phyloP scores from a whole-genome alignment of 2,113 vertebrate species.

The Parus major region DNA sequence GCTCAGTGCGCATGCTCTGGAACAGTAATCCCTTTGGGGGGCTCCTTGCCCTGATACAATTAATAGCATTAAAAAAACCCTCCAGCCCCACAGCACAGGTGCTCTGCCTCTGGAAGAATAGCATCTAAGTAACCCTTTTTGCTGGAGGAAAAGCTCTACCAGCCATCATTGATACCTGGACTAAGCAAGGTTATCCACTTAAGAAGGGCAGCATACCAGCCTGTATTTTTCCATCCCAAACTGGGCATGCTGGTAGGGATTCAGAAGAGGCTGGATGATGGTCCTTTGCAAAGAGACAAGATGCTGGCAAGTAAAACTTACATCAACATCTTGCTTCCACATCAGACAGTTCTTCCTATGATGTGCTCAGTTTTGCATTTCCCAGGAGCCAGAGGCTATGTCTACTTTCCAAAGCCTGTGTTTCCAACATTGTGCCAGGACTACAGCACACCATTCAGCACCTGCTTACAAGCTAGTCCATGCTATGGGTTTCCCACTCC shows the following conservation, averaged over 20 bases:
- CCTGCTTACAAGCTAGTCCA: background rate
- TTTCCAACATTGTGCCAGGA: rapidly evolving
- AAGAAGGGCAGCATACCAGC: background rate
- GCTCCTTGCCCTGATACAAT: background rate
- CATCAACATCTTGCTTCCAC: background rate
- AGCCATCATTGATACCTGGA: background rate
- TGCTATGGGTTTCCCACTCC: background rate
- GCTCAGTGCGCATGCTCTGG: background rate
- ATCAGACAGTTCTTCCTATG: background rate
- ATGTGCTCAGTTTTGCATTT: background rate
- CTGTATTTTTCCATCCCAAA: background rate
- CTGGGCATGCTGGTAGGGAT: background rate
- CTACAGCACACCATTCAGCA: background rate
- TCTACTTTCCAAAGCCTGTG: background rate
- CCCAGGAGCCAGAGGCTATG: background rate
- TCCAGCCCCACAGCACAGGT: background rate
- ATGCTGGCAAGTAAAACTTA: background rate
- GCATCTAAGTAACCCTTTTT: background rate
- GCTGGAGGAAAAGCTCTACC: background rate
- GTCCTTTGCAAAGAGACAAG: background rate
- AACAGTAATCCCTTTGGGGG: background rate
- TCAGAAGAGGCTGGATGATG: background rate
- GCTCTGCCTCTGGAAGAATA: background rate
- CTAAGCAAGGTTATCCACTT: background rate
- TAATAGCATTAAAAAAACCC: background rate